Evolutionary conservation across 2,888 invertebrate species (phyloP), one percentile per base, ranked within the genome.

Genomic region (Schizaphis graminum): DNA sequence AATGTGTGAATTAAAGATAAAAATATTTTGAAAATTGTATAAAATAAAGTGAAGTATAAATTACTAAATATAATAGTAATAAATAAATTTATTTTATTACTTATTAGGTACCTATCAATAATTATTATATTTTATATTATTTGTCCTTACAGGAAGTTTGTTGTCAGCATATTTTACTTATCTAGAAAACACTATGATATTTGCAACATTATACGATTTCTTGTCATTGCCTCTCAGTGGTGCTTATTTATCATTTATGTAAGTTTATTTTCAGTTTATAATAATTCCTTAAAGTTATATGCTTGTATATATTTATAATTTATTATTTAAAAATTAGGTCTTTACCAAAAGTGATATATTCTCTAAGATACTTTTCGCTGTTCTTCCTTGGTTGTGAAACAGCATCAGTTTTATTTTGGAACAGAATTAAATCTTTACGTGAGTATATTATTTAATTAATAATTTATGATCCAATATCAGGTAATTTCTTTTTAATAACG

Each of bases 311-410:
- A 47, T 67, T 44, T 47, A 21, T 67, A n/a, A 2, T 16, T 16
- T 0, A 21, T 11, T 44, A 28, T 35, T 35, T 84, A 5, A 28
- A 28, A 35, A 35, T 53, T 53, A 88, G 88, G 88, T 88, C 88
- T 88, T 56, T 94, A 49, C 86, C 90, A 28, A 90, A 49, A 53
- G 4, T 26, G 35, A 3, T 93, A 8, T 84, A 89, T 84, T 84
- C 7, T 84, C 44, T 93, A 26, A 84, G 84, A 47, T 61, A 87
- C 24, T 61, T 94, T 24, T 94, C 94, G 44, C 24, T 94, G 4
- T 94, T 94, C 24, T 94, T 86, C n/a, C 94, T 94, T 53, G 86
- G 94, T 10, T 91, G 91, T n/a, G 94, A 94, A 49, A 4, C n/a
- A 13, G 57, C 53, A 11, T 94, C 94, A 11, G 67, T 41, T 53